Evolutionary conservation across 1,140 invertebrate species (phyloP).

Genomic region (Drusus annulatus): DNA sequence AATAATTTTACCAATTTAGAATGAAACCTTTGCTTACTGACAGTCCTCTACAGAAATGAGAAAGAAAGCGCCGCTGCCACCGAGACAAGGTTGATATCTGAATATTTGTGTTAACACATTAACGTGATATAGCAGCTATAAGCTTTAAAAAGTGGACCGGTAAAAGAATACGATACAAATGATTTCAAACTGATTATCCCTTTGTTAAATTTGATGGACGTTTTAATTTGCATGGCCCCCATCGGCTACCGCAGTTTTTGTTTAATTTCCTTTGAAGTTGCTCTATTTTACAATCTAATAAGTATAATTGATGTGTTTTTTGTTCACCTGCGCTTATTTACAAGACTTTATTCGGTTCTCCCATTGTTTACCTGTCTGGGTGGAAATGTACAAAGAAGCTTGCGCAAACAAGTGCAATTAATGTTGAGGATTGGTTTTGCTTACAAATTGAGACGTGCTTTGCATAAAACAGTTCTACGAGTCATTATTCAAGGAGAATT

Average conservation of each 20-base stretch:
- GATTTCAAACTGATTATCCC: background rate
- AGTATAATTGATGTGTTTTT: slow-evolving; percentile 47
- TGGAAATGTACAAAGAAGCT: slow-evolving; percentile 7
- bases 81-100: background rate
- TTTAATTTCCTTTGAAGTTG: slow-evolving; percentile 43
- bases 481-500: slow-evolving; percentile 3
- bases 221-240: slow-evolving; percentile 23
- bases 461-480: slow-evolving; percentile 18
- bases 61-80: too few relatives aligned
- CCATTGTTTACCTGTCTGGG: slow-evolving; percentile 41
- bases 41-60: too few relatives aligned
- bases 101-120: background rate
- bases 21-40: too few relatives aligned
- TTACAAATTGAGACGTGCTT: background rate
- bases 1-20: too few relatives aligned
- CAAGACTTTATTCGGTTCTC: slow-evolving; percentile 19
- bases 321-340: slow-evolving; percentile 43
- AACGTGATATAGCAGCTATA: background rate
- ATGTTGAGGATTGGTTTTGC: background rate
- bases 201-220: slow-evolving; percentile 34
- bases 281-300: slow-evolving; percentile 48
- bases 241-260: background rate
- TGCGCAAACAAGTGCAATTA: slow-evolving; percentile 34
- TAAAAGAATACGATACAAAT: slow-evolving; percentile 3
- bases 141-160: background rate